Evolutionary conservation across 2,888 invertebrate genomes (phyloP), one percentile per base, ranked within the genome.

Genomic region (Zaprionus bogoriensis): DNA sequence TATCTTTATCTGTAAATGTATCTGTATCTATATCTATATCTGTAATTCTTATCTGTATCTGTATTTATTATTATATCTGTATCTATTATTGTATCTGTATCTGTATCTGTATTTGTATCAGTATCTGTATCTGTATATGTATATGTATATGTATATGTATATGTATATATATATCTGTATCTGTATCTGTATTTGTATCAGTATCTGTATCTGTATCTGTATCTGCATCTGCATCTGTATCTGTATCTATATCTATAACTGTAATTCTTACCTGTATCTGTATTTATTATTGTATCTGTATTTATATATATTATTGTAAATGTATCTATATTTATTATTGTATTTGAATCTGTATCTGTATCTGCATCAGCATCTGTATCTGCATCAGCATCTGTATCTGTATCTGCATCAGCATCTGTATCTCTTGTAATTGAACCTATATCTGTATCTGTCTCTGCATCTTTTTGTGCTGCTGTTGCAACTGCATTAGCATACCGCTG

Each of bases 401-500:
- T 47, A 19, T 25, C 20, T 50, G 48, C 14, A 10, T 12, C 12
- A 6, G 53, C 12, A 5, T 14, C 41, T 42, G n/a, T 25, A 44
- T 22, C 50, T 61, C 32, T 36, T n/a, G n/a, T n/a, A n/a, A n/a
- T n/a, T n/a, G n/a, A n/a, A 39, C 17, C 20, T 46, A 32, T 39
- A 38, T 17, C 25, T 32, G 23, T 10, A 32, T 28, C 30, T 2
- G 32, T 36, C 5, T 17, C 30, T 45, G 50, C n/a, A 2, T 14
- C 44, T 22, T 27, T 27, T 14, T 20, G 39, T 14, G 19, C 36
- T 28, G 66, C 67, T 52, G 68, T 52, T 60, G 63, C 66, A 62
- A 66, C 63, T 71, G 77, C 87, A 74, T 75, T 83, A 63, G 73
- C 77, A 59, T 72, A 55, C 63, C 46, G 41, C 57, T 72, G 58